These are phyloP conservation scores for Scylla paramamosain DNA, from an alignment of 1,140 invertebrate genomes.

Conservation along the genomic window DNA sequence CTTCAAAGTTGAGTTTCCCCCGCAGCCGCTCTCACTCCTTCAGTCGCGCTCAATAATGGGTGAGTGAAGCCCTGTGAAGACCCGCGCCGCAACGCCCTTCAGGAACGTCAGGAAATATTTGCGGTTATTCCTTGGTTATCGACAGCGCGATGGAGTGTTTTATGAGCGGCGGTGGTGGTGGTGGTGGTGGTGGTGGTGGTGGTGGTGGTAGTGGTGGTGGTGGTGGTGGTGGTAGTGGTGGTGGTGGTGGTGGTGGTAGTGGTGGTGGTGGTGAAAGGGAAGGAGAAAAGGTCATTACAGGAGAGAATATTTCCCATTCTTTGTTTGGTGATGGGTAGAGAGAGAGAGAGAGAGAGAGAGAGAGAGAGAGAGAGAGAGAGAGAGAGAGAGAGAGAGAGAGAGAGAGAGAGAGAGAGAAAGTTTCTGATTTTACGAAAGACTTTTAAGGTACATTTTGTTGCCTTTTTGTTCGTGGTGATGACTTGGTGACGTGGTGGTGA, in stretches of 20 bases:
- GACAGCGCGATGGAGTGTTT: background rate
- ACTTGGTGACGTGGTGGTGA: background rate
- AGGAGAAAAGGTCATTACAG: background rate
- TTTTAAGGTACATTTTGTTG: no score
- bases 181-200: background rate
- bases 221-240: background rate
- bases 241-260: no score
- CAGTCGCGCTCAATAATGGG: no score
- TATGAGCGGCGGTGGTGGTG: background rate
- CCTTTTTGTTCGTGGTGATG: background rate
- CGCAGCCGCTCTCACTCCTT: background rate
- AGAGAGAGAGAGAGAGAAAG: no score
- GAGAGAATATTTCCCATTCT: background rate
- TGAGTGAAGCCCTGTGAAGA: no score
- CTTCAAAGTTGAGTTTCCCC: background rate
- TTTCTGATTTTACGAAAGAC: no score
- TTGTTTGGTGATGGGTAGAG: background rate
- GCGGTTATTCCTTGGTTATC: background rate
- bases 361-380: no score
- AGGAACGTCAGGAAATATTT: slow-evolving; percentile 1
- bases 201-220: background rate
- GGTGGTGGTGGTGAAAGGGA: background rate
- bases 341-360: slow-evolving; percentile 18
- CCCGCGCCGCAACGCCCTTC: background rate
- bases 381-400: no score